Percentiles rank a stretch among this genome's conserved stretches.
phyloP scores from a whole-genome alignment of 2,888 invertebrate genomes.

The Oligia strigilis region DNA sequence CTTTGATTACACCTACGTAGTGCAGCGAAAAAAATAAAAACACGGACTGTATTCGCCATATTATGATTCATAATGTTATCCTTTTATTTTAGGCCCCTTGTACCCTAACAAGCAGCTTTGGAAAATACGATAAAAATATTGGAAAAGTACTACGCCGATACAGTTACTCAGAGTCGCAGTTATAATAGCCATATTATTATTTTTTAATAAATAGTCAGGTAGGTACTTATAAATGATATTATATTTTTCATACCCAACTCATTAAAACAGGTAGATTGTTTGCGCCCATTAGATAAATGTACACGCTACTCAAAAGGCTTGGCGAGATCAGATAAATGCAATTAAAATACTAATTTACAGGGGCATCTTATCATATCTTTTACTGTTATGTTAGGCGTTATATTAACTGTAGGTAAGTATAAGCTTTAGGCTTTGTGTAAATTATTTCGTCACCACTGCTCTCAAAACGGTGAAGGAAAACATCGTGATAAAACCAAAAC shows the following conservation, averaged over 20 bases:
- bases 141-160: background rate
- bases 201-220: background rate
- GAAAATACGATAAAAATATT: background rate
- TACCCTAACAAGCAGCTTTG: too few species aligned
- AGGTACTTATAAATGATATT: background rate
- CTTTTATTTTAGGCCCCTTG: too few species aligned
- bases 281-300: conserved; percentile 60
- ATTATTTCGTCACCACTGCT: too few species aligned
- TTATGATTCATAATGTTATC: too few species aligned
- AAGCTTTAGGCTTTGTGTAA: background rate
- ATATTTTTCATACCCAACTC: conserved; percentile 13
- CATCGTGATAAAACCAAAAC: too few species aligned
- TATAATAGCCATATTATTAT: background rate
- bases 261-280: conserved; percentile 47
- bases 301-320: conserved; percentile 51
- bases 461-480: too few species aligned
- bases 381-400: conserved; percentile 45
- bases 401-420: conserved; percentile 32
- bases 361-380: conserved; percentile 52
- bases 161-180: background rate
- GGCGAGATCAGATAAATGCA: conserved; percentile 64
- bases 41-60: too few species aligned
- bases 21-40: too few species aligned
- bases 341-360: conserved; percentile 64
- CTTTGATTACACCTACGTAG: too few species aligned